A percentile compares a stretch with the other conserved stretches of the same genome.
Evolutionary conservation across 2,113 vertebrate genomes (phyloP).

Genomic region (Bubalus kerabau): DNA sequence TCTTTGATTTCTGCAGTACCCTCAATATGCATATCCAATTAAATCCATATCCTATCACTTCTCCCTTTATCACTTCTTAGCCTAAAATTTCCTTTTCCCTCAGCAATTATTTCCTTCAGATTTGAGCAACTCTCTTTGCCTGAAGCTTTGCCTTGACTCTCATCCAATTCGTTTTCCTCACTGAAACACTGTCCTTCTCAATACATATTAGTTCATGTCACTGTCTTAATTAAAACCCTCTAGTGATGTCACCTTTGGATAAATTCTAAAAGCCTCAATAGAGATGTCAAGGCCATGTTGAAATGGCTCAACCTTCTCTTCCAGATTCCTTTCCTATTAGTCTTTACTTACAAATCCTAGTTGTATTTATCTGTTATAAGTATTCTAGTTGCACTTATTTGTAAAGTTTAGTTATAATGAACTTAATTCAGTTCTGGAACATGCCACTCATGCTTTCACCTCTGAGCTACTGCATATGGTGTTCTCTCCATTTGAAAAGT

Average conservation of each 20-base stretch:
- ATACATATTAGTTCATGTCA: background rate
- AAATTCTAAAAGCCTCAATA: background rate
- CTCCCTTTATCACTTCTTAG: background rate
- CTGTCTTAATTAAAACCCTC: background rate
- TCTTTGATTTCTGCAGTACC: background rate
- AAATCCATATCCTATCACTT: background rate
- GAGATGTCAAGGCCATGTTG: background rate
- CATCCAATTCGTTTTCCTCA: background rate
- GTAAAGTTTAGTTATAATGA: background rate
- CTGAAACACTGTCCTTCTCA: background rate
- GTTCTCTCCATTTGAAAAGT: background rate
- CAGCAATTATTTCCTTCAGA: background rate
- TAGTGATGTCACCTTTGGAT: background rate
- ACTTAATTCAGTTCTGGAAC: background rate
- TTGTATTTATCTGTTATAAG: background rate
- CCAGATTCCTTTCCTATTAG: background rate
- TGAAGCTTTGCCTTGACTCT: background rate
- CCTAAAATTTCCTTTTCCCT: background rate
- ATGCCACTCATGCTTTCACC: background rate
- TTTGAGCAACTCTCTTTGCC: background rate
- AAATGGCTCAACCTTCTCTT: background rate
- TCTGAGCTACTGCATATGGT: fast-evolving
- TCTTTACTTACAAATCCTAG: background rate
- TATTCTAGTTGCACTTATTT: background rate
- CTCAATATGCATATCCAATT: background rate